These are phyloP conservation scores for Eupleurogrammus muticus DNA, from an alignment of 2,797 vertebrate species.

Conservation along the genomic window DNA sequence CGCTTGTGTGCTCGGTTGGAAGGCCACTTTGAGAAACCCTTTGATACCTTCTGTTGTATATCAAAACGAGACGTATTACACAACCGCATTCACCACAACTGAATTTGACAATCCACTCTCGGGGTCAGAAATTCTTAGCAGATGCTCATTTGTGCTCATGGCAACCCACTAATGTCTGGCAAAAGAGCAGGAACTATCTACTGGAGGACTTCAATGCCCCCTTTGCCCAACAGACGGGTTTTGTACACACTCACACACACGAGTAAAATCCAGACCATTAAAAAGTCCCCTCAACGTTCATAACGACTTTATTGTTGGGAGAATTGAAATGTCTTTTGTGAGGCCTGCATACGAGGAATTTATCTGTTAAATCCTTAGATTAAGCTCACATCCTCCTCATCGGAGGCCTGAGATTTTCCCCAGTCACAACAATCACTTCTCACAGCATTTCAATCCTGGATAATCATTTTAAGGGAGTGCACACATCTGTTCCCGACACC, in stretches of 20 bases:
- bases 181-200: conserved; percentile 12
- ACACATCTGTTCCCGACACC: not conserved
- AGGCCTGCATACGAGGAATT: not conserved
- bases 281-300: not conserved
- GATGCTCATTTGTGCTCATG: conserved; percentile 43
- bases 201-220: conserved; percentile 15
- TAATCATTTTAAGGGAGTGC: not conserved
- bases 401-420: not conserved
- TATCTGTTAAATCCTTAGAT: not conserved
- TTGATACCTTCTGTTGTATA: not conserved
- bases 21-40: not conserved
- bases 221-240: not conserved
- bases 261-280: conserved; percentile 9
- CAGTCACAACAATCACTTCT: not conserved
- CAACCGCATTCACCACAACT: conserved; percentile 10
- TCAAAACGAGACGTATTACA: conserved; percentile 1
- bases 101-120: conserved; percentile 7
- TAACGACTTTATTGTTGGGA: not conserved
- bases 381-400: not conserved
- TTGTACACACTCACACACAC: too few relatives aligned
- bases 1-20: not conserved
- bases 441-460: not conserved
- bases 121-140: conserved; percentile 29
- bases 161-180: conserved; percentile 12
- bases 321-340: not conserved